phyloP scores from a whole-genome alignment of 2,113 vertebrate species.

The Turdus rufiventris region DNA sequence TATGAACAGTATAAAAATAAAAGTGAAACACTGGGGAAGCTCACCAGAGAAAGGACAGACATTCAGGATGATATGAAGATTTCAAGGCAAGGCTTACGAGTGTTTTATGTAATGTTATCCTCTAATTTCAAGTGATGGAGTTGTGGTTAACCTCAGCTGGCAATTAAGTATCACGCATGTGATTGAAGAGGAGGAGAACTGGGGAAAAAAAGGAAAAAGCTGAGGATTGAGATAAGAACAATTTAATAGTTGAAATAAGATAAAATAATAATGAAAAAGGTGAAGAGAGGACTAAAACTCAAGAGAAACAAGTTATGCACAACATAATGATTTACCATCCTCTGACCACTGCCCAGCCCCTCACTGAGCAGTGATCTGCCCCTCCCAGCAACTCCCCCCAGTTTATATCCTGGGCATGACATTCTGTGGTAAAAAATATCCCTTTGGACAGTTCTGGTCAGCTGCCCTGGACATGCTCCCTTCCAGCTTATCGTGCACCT shows the following conservation, averaged over 20 bases:
- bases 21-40: neutral
- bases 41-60: neutral
- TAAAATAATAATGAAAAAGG: neutral
- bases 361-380: neutral
- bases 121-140: neutral
- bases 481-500: neutral
- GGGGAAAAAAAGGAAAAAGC: neutral
- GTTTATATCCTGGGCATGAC: neutral
- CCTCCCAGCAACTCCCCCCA: neutral
- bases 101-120: neutral
- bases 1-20: neutral
- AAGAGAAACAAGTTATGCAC: neutral
- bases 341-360: neutral
- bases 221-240: neutral
- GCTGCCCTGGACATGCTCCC: neutral
- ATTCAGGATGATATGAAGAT: neutral
- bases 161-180: accelerated
- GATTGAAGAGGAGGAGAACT: neutral
- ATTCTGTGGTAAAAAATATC: neutral
- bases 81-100: neutral
- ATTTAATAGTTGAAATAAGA: neutral
- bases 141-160: neutral
- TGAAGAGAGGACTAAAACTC: neutral
- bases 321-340: accelerated
- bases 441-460: neutral